Conservation (phyloP, 2,113 vertebrate species). For the Scomber colias region DNA sequence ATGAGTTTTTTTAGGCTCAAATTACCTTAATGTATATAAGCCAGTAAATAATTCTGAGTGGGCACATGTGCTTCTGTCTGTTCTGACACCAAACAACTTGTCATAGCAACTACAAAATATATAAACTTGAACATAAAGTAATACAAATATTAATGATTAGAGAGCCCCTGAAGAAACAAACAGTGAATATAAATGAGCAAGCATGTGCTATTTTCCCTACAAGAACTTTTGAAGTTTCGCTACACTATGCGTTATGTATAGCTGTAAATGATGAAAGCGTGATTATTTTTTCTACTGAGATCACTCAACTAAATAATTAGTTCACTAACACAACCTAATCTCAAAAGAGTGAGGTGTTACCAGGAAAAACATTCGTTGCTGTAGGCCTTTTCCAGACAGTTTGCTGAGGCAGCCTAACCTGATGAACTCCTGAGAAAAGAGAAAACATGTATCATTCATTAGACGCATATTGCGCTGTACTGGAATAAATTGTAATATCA, state of each 20-base stretch:
- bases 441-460: background rate
- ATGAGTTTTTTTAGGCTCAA: background rate
- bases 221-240: constrained; percentile 6
- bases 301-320: constrained; percentile 42
- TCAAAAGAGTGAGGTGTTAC: constrained; percentile 78
- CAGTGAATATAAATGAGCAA: constrained; percentile 8
- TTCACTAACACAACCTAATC: constrained; percentile 38
- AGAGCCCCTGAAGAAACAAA: no score
- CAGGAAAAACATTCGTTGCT: constrained; percentile 99
- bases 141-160: no score
- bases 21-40: background rate
- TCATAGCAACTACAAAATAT: background rate
- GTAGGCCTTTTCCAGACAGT: constrained; percentile 97
- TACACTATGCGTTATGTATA: constrained; percentile 30
- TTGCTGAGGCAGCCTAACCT: constrained; percentile 98
- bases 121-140: background rate
- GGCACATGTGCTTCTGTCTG: background rate
- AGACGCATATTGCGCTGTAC: background rate
- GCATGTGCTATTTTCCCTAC: background rate
- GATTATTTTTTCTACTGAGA: constrained; percentile 43
- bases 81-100: background rate
- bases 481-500: background rate
- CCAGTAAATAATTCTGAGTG: background rate
- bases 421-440: constrained; percentile 92
- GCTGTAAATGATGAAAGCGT: constrained; percentile 26